Conservation (phyloP, 1,140 invertebrate species). For the Drosophila tropicalis region DNA sequence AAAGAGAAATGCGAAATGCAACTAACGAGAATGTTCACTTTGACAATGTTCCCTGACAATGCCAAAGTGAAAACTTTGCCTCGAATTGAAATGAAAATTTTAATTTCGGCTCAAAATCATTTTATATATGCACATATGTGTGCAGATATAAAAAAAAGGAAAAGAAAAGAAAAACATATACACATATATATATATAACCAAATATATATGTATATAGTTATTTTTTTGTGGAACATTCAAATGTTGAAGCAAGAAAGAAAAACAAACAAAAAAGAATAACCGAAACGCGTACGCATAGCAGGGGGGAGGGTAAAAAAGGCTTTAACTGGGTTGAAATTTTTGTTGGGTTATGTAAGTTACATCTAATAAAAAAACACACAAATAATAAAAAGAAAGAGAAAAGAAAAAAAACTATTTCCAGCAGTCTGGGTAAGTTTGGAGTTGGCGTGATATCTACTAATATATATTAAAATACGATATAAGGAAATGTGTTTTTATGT, state of each 20-base stretch:
- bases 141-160: not conserved
- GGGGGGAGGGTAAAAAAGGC: conserved; percentile 36
- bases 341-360: conserved; percentile 56
- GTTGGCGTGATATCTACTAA: conserved; percentile 57
- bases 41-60: conserved; percentile 45
- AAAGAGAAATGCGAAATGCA: conserved; percentile 64
- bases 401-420: conserved; percentile 44
- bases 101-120: conserved; percentile 63
- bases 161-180: not conserved
- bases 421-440: conserved; percentile 71
- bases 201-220: conserved; percentile 36
- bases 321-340: conserved; percentile 44
- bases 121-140: not conserved
- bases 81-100: conserved; percentile 73
- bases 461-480: conserved; percentile 61
- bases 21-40: conserved; percentile 55
- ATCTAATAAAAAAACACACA: conserved; percentile 30
- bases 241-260: conserved; percentile 82
- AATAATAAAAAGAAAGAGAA: not conserved
- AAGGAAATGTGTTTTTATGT: conserved; percentile 65
- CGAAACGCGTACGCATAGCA: conserved; percentile 53
- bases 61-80: conserved; percentile 68
- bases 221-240: conserved; percentile 83
- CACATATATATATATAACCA: not conserved
- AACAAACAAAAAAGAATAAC: conserved; percentile 52